Evolutionary conservation across 2,888 invertebrate genomes (phyloP).

Genomic region (Catocala fraxini): DNA sequence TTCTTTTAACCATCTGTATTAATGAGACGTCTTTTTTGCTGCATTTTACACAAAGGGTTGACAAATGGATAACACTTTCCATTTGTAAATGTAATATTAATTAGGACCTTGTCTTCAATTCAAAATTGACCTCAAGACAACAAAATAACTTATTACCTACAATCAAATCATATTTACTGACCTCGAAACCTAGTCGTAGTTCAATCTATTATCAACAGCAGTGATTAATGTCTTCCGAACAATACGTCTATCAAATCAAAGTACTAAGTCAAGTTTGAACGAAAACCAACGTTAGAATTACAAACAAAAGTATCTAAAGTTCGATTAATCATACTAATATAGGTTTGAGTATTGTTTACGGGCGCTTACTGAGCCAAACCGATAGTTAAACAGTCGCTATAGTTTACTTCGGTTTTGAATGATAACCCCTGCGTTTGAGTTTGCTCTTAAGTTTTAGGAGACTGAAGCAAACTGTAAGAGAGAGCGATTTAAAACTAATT

Average conservation of each 20-base stretch:
- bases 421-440: constrained; percentile 50
- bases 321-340: constrained; percentile 37
- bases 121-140: too few relatives aligned
- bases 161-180: too few relatives aligned
- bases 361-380: constrained; percentile 21
- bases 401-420: constrained; percentile 34
- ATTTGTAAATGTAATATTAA: too few relatives aligned
- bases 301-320: constrained; percentile 23
- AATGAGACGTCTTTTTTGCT: too few relatives aligned
- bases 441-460: constrained; percentile 18
- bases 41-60: too few relatives aligned
- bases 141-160: too few relatives aligned
- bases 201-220: background rate
- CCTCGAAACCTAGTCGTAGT: too few relatives aligned
- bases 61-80: too few relatives aligned
- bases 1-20: too few relatives aligned
- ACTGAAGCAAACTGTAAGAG: background rate
- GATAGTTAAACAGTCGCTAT: constrained; percentile 29
- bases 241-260: constrained; percentile 12
- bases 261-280: constrained; percentile 12
- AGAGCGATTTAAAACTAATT: background rate
- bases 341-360: constrained; percentile 25
- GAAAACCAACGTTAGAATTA: constrained; percentile 17
- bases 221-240: constrained; percentile 16
- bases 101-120: too few relatives aligned